phyloP scores from a whole-genome alignment of 2,797 vertebrate species.

The Phyllotis vaccarum region DNA sequence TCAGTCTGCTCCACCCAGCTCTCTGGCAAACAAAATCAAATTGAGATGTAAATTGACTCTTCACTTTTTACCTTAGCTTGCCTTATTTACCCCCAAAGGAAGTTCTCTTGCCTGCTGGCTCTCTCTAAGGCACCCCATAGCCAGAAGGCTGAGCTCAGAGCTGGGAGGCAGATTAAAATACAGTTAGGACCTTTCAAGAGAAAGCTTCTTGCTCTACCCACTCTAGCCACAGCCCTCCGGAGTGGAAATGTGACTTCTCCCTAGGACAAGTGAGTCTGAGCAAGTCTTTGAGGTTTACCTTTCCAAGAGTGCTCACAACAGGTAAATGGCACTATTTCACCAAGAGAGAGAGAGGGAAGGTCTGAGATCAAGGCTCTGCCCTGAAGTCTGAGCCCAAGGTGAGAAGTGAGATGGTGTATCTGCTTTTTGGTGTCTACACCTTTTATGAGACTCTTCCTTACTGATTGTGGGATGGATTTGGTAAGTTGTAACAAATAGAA shows the following conservation, averaged over 20 bases:
- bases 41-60: conserved; percentile 81
- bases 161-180: background rate
- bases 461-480: background rate
- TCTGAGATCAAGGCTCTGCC: too few relatives aligned
- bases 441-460: fast-evolving
- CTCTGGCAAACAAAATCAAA: conserved; percentile 74
- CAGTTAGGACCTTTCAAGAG: background rate
- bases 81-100: conserved; percentile 52
- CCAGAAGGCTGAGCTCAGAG: background rate
- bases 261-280: background rate
- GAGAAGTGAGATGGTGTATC: background rate
- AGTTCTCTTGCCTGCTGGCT: background rate
- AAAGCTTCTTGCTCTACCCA: background rate
- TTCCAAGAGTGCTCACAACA: background rate
- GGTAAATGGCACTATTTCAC: too few relatives aligned
- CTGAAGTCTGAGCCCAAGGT: background rate
- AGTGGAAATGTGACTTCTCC: background rate
- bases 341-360: background rate
- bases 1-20: conserved; percentile 62
- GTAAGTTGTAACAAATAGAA: fast-evolving
- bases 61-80: conserved; percentile 77
- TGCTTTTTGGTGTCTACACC: fast-evolving
- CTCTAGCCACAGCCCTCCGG: background rate
- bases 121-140: background rate
- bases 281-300: background rate